Conservation (phyloP, 2,113 vertebrate species). For the Paradoxurus hermaphroditus region DNA sequence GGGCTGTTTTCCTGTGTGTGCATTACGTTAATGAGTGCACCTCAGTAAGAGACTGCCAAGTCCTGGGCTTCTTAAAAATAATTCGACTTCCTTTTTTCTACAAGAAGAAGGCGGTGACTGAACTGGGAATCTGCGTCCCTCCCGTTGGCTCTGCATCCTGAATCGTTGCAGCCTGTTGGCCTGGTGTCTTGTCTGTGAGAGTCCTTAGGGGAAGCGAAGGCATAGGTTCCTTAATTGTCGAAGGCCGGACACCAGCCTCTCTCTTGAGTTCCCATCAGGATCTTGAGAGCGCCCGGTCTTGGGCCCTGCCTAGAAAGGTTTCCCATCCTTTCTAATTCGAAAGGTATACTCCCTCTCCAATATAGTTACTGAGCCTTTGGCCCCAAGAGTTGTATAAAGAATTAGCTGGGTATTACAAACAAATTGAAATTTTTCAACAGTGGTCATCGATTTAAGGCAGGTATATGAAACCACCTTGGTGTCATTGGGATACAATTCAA, state of each 20-base stretch:
- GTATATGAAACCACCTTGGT: not conserved
- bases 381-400: constrained; percentile 54
- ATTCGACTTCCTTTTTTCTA: constrained; percentile 81
- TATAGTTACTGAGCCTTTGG: constrained; percentile 58
- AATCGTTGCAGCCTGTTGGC: constrained; percentile 81
- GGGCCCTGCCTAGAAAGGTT: constrained; percentile 78
- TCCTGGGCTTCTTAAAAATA: constrained; percentile 75
- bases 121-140: constrained; percentile 79
- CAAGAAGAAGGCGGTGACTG: constrained; percentile 76
- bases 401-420: constrained; percentile 56
- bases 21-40: constrained; percentile 50
- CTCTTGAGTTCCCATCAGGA: constrained; percentile 85
- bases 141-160: constrained; percentile 76
- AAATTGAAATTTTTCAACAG: not conserved
- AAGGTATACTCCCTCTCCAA: constrained; percentile 71
- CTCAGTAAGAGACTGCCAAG: constrained; percentile 70
- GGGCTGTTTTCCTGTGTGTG: not conserved
- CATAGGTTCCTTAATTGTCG: constrained; percentile 87
- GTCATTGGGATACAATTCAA: not conserved
- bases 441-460: not conserved
- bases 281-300: constrained; percentile 79
- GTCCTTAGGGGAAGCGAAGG: constrained; percentile 88
- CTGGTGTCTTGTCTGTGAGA: constrained; percentile 83
- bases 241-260: constrained; percentile 84
- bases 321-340: constrained; percentile 79